Conservation (phyloP, 1,140 invertebrate species). For the Dermatophagoides farinae region DNA sequence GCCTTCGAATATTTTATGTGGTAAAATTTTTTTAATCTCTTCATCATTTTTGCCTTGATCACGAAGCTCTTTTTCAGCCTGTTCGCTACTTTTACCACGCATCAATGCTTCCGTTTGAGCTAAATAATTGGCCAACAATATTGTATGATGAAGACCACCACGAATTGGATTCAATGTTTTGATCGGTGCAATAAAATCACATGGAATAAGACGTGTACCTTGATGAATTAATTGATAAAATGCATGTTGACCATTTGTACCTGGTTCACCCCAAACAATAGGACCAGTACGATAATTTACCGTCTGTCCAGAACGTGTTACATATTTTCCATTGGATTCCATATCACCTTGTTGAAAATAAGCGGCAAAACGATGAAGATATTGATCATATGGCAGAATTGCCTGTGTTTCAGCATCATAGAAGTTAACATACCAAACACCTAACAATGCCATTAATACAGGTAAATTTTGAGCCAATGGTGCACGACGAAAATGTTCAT, state of each 20-base stretch:
- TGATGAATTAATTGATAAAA: slow-evolving; percentile 95
- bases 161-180: slow-evolving; percentile 79
- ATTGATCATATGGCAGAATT: slow-evolving; percentile 91
- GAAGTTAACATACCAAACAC: slow-evolving; percentile 92
- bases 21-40: slow-evolving; percentile 50
- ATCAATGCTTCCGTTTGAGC: slow-evolving; percentile 95
- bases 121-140: slow-evolving; percentile 87
- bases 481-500: slow-evolving; percentile 71
- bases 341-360: slow-evolving; percentile 99
- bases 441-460: slow-evolving; percentile 75
- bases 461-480: slow-evolving; percentile 92
- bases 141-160: slow-evolving; percentile 48
- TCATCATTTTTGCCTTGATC: slow-evolving; percentile 43
- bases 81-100: slow-evolving; percentile 61
- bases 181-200: slow-evolving; percentile 87
- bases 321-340: slow-evolving; percentile 93
- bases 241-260: slow-evolving; percentile 97
- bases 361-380: slow-evolving; percentile 91
- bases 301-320: slow-evolving; percentile 46
- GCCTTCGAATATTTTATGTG: slow-evolving; percentile 91
- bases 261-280: slow-evolving; percentile 89
- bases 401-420: slow-evolving; percentile 86
- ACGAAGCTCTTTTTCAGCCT: slow-evolving; percentile 50
- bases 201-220: slow-evolving; percentile 67
- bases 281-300: slow-evolving; percentile 72